Base-by-base conservation (phyloP, 2,797 vertebrate genomes). In the Alosa sapidissima region DNA sequence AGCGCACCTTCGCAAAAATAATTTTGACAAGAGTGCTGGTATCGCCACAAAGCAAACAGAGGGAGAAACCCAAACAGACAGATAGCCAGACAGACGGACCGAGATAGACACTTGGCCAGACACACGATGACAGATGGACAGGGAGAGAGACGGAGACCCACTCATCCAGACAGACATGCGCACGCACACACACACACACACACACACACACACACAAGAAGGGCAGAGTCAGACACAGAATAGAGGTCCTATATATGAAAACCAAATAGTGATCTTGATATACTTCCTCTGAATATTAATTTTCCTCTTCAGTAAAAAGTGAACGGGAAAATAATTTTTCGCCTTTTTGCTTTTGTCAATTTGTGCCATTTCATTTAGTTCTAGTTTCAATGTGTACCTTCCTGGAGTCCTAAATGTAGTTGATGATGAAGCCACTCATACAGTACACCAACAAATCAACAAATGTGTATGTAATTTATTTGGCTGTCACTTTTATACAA, bases 71-170 rank as follows among this genome's bases (percentile, higher is more conserved):
- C 41, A 78, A 78, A 47, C 8, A 78, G 72, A 78, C 72, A 78
- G 72, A 45, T 41, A 24, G 72, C 41, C 72, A 78, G 72, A 75
- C 68, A 75, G 68, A 45, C 16, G 41, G 72, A 19, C 72, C 45
- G 72, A 54, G 78, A 85, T 36, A 21, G 72, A 78, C 72, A 21
- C 16, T 78, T 78, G 72, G 72, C 72, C 72, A 78, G 72, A 78
- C 72, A 45, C 36, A 47, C 36, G 72, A 3, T 47, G 41, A 47
- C 72, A 78, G 72, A 78, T 78, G 41, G 72, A 87, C 81, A 84
- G 16, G 55, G 65, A 58, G 78, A 55, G 41, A 85, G 88, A 89
- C 60, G 84, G 58, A 72, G 68, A 19, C 36, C 36, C 68, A 41
- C 68, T 72, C 33, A 4, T 2, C 68, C 68, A 41, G 33, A 72